Base-by-base conservation (phyloP, 2,888 invertebrate genomes). In the Melangyna quadrimaculata region DNA sequence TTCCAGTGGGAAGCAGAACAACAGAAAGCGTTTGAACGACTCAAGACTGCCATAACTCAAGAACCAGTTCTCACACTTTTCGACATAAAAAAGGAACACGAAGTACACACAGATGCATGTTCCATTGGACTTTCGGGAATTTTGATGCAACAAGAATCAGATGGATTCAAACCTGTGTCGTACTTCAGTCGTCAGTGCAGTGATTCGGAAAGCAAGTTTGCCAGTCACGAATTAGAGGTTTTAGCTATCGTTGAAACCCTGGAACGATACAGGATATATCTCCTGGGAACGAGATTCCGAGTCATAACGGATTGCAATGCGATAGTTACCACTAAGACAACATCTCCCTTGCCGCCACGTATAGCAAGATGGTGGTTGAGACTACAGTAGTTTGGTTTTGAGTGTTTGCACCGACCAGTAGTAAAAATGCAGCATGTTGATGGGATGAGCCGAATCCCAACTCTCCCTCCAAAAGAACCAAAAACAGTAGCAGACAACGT, bases 351-450 rank as follows among this genome's bases (percentile, higher is more conserved):
- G 59, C 65, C 87, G 37, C 88, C 89, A 3, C 73, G 89, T 12
- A 88, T 90, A 22, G 89, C 89, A n/a, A n/a, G 89, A 32, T 90
- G 90, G 89, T 81, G 81, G 72, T 45, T 88, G 9, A 32, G 24
- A n/a, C 51, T 89, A 32, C 87, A 88, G 32, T 88, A 88, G 35
- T 88, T 83, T 53, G 75, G 87, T 53, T 87, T 86, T n/a, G 69
- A 78, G 2, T 78, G 87, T 8, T 19, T 73, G 19, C 87, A 89
- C 71, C 87, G 87, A 71, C 63, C 82, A 12, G 87, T 87, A 4
- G 61, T 78, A 1, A 72, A 86, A 73, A 90, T 91, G 89, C 32
- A 75, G 53, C 90, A 90, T 71, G 90, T 90, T 0, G 90, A 90
- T 19, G 80, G 89, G 67, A 48, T 90, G 89, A 87, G 48, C 35